Evolutionary conservation across 1,140 invertebrate genomes (phyloP).

Genomic region (Papilio polytes): DNA sequence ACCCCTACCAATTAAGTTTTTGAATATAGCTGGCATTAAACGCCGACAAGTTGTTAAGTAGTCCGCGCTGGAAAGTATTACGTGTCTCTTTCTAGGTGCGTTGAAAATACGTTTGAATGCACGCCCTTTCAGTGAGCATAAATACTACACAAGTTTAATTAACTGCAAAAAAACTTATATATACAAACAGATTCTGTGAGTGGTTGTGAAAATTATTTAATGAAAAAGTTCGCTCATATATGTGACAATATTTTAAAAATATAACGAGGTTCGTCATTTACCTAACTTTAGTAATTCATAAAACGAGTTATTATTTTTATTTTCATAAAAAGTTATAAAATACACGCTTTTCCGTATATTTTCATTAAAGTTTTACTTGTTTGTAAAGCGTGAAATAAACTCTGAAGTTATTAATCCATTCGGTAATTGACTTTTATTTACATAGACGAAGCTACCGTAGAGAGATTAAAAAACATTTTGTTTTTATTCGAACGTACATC

Average conservation of each 20-base stretch:
- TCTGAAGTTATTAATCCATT: too few species aligned
- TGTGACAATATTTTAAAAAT: background rate
- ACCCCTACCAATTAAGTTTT: conserved; percentile 62
- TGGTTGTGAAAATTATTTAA: background rate
- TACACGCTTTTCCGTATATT: too few species aligned
- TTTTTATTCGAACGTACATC: background rate
- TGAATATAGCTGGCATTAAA: conserved; percentile 63
- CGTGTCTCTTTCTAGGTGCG: conserved; percentile 26
- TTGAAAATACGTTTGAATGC: conserved; percentile 17
- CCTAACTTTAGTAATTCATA: background rate
- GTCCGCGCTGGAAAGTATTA: conserved; percentile 47
- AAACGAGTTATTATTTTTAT: too few species aligned
- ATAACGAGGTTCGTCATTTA: background rate
- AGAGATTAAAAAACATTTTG: too few species aligned
- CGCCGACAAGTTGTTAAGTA: conserved; percentile 51
- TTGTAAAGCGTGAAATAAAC: too few species aligned
- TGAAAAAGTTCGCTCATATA: background rate
- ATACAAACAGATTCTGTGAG: background rate
- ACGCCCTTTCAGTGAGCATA: conserved; percentile 6
- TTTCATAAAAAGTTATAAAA: too few species aligned
- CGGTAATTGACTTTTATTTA: too few species aligned
- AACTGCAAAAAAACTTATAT: conserved; percentile 17
- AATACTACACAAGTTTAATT: conserved; percentile 27
- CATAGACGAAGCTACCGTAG: too few species aligned
- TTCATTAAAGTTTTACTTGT: too few species aligned